Evolutionary conservation across 1,140 invertebrate species (phyloP), one percentile per base, ranked within the genome.

Genomic region (Anoplophora glabripennis): DNA sequence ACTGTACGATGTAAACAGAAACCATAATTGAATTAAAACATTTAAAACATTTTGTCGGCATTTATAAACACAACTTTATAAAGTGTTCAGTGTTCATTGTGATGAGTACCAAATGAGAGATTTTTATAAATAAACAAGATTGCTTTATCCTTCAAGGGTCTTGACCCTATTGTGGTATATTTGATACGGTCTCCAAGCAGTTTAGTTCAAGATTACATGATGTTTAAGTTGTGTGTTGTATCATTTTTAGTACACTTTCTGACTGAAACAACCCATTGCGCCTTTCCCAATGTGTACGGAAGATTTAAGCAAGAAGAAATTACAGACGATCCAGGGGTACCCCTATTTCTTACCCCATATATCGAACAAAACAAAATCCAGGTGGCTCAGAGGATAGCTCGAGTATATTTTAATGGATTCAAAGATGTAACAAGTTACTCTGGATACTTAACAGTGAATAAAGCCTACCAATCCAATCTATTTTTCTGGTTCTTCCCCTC

Each of bases 401-500:
- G 61, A 35, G 66, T 65, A 7, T 12, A 53, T 53, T 64, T 66
- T 45, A 63, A 67, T 59, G 65, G 62, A 40, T 75, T 75, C 45
- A 67, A 68, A 58, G 64, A 68, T 1, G 56, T 70, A 12, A 56
- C 54, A 51, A 71, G 72, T 58, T 72, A 68, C 70, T 80, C 86
- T 36, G 89, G 88, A 11, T 89, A 83, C 66, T 79, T 90, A 9
- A 90, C 88, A 0, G 84, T 90, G 1, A 82, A 90, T 68, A 79
- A 84, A 72, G 69, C 73, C 1, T 83, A 76, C 61, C 78, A 84
- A 65, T 87, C 86, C 4, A 89, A 90, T 73, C 72, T 87, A 59
- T 91, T 89, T 72, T 90, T 91, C 74, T 90, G 88, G 89, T 90
- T 86, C 72, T 90, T 90, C 66, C 86, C 87, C 14, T 78, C 86